These are phyloP conservation scores for Timandra comae DNA, from an alignment of 2,888 invertebrate genomes.

Conservation along the genomic window DNA sequence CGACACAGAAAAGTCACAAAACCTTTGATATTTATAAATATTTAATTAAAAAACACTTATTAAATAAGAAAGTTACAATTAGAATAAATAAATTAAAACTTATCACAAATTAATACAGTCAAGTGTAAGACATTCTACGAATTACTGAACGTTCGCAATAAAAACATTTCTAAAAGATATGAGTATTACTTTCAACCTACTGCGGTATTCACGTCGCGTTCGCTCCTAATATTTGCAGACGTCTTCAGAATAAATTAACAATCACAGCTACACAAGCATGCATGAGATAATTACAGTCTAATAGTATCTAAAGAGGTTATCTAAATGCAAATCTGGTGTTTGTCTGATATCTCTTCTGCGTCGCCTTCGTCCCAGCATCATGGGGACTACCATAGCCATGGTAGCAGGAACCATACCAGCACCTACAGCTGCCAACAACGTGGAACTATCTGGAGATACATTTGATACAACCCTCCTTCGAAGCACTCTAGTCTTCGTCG, in stretches of 20 bases:
- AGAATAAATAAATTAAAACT: neutral
- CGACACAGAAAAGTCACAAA: too few relatives aligned
- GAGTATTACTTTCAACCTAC: neutral
- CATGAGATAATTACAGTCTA: slow-evolving; percentile 21
- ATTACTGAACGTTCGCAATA: neutral
- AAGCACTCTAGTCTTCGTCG: slow-evolving; percentile 45
- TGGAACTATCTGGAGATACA: slow-evolving; percentile 72
- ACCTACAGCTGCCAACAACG: slow-evolving; percentile 83
- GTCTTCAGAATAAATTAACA: slow-evolving; percentile 22
- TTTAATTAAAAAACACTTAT: slow-evolving; percentile 16
- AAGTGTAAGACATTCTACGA: slow-evolving; percentile 9
- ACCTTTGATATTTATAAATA: slow-evolving; percentile 21
- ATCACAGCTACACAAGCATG: slow-evolving; percentile 26
- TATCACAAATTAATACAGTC: slow-evolving; percentile 7
- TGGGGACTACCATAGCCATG: slow-evolving; percentile 87
- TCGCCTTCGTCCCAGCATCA: slow-evolving; percentile 80
- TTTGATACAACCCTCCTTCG: slow-evolving; percentile 51
- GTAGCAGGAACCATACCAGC: slow-evolving; percentile 89
- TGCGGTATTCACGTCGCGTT: neutral
- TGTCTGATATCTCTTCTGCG: slow-evolving; percentile 41
- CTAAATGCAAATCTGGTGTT: slow-evolving; percentile 29
- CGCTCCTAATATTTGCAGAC: slow-evolving; percentile 4
- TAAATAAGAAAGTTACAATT: neutral
- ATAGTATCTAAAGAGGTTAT: slow-evolving; percentile 36
- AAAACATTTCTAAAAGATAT: neutral